Evolutionary conservation across 1,140 invertebrate species (phyloP).

Genomic region (Popillia japonica): DNA sequence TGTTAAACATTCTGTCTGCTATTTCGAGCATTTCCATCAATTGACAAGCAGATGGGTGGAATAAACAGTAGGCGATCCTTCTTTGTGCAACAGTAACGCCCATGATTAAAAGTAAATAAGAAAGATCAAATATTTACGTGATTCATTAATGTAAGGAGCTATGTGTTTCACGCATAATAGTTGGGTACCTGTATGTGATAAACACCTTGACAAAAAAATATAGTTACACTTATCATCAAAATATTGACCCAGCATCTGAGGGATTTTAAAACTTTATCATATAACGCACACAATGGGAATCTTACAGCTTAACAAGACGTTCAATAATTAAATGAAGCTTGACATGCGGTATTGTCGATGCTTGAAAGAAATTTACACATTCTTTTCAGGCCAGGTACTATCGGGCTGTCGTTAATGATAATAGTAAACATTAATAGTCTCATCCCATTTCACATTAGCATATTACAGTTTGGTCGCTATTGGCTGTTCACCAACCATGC

Average conservation of each 20-base stretch:
- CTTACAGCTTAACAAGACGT: slow-evolving; percentile 31
- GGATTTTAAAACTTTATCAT: not conserved
- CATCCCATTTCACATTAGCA: slow-evolving; percentile 37
- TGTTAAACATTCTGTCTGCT: no score
- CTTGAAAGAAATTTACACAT: slow-evolving; percentile 34
- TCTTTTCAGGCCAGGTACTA: slow-evolving; percentile 23
- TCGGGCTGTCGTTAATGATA: slow-evolving; percentile 25
- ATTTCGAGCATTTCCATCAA: no score
- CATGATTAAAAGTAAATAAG: no score
- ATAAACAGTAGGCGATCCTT: no score
- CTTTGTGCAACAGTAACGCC: no score
- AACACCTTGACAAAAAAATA: slow-evolving; percentile 6
- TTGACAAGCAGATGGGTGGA: no score
- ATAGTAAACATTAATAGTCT: slow-evolving; percentile 37
- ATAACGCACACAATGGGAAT: not conserved
- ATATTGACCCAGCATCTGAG: slow-evolving; percentile 4
- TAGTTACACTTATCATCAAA: slow-evolving; percentile 22
- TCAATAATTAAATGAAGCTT: slow-evolving; percentile 33
- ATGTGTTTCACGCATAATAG: no score
- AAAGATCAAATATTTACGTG: no score
- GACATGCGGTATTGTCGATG: slow-evolving; percentile 18
- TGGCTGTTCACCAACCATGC: slow-evolving; percentile 40
- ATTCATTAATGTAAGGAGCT: no score
- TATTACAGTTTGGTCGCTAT: slow-evolving; percentile 16
- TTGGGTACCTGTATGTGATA: not conserved